These are phyloP conservation scores for Dugesia japonica DNA, from an alignment of 2,888 invertebrate genomes.

Conservation along the genomic window DNA sequence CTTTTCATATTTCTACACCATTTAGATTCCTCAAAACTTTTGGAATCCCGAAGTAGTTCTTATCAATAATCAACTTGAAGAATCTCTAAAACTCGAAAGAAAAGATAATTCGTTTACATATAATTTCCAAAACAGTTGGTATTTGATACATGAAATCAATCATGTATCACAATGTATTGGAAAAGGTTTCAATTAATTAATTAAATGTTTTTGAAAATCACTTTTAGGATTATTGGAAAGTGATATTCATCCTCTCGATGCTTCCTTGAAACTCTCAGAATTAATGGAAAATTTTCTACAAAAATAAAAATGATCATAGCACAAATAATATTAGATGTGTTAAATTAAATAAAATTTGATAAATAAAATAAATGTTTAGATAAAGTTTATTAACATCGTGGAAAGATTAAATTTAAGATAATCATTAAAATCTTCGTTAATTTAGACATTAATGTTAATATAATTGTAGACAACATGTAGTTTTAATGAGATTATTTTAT, in stretches of 20 bases:
- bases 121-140: background rate
- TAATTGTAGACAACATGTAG: too few species aligned
- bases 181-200: too few species aligned
- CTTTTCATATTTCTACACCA: background rate
- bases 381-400: too few species aligned
- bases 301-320: too few species aligned
- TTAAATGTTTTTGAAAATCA: background rate
- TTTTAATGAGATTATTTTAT: too few species aligned
- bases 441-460: too few species aligned
- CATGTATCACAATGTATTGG: background rate
- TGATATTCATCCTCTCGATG: background rate
- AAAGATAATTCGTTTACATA: background rate
- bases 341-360: too few species aligned
- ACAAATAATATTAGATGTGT: too few species aligned
- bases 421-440: too few species aligned
- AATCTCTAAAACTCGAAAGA: background rate
- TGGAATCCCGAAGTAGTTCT: background rate
- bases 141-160: background rate
- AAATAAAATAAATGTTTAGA: too few species aligned
- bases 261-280: background rate
- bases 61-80: background rate
- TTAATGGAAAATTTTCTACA: background rate
- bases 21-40: background rate
- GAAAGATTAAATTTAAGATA: too few species aligned
- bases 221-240: background rate